A percentile compares a stretch with the other conserved stretches of the same genome.
These are phyloP conservation scores for Tetraodon nigroviridis DNA, from an alignment of 2,113 vertebrate genomes.

Conservation along the genomic window DNA sequence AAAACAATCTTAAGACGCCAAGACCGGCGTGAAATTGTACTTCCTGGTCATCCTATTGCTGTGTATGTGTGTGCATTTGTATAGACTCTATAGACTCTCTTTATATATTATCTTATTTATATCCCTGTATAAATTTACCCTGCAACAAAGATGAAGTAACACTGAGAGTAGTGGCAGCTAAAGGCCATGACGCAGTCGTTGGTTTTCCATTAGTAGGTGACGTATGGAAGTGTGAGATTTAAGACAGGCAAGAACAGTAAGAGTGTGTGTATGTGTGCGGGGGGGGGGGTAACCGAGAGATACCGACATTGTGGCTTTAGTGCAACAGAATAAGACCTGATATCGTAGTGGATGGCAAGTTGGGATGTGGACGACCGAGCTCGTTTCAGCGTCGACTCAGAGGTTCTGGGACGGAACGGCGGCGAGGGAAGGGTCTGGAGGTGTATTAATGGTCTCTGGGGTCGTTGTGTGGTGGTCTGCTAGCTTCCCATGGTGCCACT, in stretches of 20 bases:
- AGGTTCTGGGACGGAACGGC: slow-evolving; percentile 19
- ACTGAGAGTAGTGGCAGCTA: slow-evolving; percentile 33
- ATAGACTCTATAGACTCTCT: neutral
- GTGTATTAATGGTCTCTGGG: neutral
- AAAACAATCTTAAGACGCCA: slow-evolving; percentile 3
- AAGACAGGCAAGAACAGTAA: slow-evolving; percentile 16
- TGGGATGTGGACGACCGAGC: slow-evolving; percentile 38
- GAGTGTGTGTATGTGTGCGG: neutral
- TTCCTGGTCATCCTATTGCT: slow-evolving; percentile 39
- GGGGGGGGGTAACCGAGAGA: slow-evolving; percentile 17
- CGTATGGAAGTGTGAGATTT: slow-evolving; percentile 6
- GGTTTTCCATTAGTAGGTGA: slow-evolving; percentile 21
- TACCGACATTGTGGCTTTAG: slow-evolving; percentile 66
- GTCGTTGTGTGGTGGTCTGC: neutral
- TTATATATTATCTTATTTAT: slow-evolving; percentile 1
- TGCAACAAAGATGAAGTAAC: slow-evolving; percentile 47
- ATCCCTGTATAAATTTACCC: slow-evolving; percentile 27
- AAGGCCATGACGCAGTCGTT: slow-evolving; percentile 25
- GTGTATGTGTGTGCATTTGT: slow-evolving; percentile 16
- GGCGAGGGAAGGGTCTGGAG: slow-evolving; percentile 11
- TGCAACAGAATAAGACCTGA: slow-evolving; percentile 65
- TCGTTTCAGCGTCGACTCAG: slow-evolving; percentile 35
- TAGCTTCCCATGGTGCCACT: slow-evolving; percentile 19
- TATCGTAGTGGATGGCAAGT: slow-evolving; percentile 43
- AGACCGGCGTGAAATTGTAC: slow-evolving; percentile 16